Conservation (phyloP, 1,140 invertebrate genomes). For the Aphidius ervi region DNA sequence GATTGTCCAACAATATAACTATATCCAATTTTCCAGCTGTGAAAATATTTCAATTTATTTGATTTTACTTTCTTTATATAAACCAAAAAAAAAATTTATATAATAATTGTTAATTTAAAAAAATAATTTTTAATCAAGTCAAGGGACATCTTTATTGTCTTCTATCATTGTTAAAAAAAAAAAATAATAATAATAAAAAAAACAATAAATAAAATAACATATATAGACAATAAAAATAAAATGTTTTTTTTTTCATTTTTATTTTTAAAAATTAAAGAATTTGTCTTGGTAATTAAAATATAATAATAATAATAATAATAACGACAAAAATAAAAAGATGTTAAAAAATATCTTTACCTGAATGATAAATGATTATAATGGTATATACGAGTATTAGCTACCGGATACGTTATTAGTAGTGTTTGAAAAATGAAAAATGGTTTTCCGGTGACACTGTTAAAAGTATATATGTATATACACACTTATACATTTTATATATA, state of each 20-base stretch:
- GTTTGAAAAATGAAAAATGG: slow-evolving; percentile 41
- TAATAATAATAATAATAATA: too few species aligned
- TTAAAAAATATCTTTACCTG: not conserved
- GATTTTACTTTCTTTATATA: too few species aligned
- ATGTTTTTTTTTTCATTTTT: too few species aligned
- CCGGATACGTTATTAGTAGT: slow-evolving; percentile 6
- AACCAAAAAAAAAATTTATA: too few species aligned
- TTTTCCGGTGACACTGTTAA: slow-evolving; percentile 22
- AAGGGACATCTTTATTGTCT: too few species aligned
- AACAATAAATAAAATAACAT: too few species aligned
- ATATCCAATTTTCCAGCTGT: slow-evolving; percentile 30
- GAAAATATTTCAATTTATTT: slow-evolving; percentile 34
- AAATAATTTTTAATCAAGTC: too few species aligned
- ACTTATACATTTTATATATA: not conserved
- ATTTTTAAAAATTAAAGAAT: too few species aligned
- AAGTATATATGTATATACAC: too few species aligned
- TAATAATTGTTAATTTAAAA: too few species aligned
- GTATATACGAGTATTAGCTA: slow-evolving; percentile 12
- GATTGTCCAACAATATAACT: slow-evolving; percentile 33
- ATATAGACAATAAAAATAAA: too few species aligned
- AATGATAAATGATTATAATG: slow-evolving; percentile 5
- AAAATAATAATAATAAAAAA: not conserved
- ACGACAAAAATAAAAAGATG: not conserved
- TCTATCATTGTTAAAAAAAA: not conserved
- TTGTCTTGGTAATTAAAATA: too few species aligned